phyloP scores from a whole-genome alignment of 37 sponge, comb jelly and placozoan genomes.

The Aphrocallistes beatrix region DNA sequence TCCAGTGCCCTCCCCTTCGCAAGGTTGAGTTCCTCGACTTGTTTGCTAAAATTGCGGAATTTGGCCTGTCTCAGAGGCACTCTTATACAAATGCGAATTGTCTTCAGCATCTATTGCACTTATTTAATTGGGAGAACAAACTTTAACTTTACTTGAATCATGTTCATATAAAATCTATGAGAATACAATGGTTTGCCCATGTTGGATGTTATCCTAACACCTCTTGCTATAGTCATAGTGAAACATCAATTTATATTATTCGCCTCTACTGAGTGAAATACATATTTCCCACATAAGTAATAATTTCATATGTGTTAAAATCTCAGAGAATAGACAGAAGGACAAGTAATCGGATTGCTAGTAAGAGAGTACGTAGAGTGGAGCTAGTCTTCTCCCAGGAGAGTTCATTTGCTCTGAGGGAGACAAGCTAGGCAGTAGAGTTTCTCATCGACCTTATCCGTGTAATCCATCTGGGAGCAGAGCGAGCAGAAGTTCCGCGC shows the following conservation, averaged over 20 bases:
- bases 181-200: too few species aligned
- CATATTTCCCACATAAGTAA: too few species aligned
- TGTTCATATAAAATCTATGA: too few species aligned
- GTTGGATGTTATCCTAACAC: too few species aligned
- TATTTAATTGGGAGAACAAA: too few species aligned
- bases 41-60: not conserved
- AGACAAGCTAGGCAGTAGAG: not conserved
- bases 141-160: too few species aligned
- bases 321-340: not conserved
- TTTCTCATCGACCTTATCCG: not conserved
- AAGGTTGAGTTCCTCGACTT: not conserved
- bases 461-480: not conserved
- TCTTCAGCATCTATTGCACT: not conserved
- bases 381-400: too few species aligned
- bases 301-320: not conserved
- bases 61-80: not conserved
- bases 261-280: too few species aligned
- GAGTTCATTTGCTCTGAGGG: not conserved
- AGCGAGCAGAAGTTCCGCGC: not conserved
- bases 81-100: not conserved
- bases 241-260: too few species aligned
- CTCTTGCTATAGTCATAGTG: too few species aligned
- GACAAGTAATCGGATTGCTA: too few species aligned
- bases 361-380: too few species aligned
- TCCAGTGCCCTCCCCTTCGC: not conserved